These are phyloP conservation scores for Ptilorrhoa leucosticta DNA, from an alignment of 2,113 vertebrate genomes.

Conservation along the genomic window DNA sequence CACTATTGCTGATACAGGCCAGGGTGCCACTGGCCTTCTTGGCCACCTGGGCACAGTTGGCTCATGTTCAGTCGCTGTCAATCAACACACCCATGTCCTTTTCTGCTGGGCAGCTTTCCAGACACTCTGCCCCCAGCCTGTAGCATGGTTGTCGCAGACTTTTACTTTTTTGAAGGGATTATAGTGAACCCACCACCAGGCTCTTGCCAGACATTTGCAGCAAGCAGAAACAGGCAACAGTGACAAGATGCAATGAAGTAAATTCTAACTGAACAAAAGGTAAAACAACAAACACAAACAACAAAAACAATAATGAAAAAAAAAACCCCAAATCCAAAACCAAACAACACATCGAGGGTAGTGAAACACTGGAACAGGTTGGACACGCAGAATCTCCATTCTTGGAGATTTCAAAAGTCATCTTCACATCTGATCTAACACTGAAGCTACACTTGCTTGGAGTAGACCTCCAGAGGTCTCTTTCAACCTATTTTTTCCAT, in stretches of 20 bases:
- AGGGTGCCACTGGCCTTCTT: not conserved
- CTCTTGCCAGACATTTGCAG: not conserved
- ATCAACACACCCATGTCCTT: not conserved
- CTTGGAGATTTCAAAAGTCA: not conserved
- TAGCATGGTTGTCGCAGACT: accelerated
- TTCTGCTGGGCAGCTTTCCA: not conserved
- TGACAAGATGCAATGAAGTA: not conserved
- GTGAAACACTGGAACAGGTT: not conserved
- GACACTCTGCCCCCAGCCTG: not conserved
- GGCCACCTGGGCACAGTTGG: not conserved
- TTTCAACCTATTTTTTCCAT: not conserved
- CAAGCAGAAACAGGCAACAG: not conserved
- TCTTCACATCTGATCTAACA: not conserved
- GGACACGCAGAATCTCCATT: not conserved
- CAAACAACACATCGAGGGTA: not conserved
- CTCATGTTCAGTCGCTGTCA: not conserved
- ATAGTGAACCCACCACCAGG: not conserved
- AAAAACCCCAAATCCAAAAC: not conserved
- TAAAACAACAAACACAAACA: not conserved
- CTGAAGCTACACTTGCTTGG: not conserved
- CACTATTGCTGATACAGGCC: not conserved
- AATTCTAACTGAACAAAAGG: not conserved
- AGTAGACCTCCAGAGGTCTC: not conserved
- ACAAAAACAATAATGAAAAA: not conserved
- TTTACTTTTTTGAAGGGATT: not conserved